Percentiles rank a stretch among this genome's conserved stretches.
Evolutionary conservation across 1,140 invertebrate genomes (phyloP).

Genomic region (Charaxes varanes): DNA sequence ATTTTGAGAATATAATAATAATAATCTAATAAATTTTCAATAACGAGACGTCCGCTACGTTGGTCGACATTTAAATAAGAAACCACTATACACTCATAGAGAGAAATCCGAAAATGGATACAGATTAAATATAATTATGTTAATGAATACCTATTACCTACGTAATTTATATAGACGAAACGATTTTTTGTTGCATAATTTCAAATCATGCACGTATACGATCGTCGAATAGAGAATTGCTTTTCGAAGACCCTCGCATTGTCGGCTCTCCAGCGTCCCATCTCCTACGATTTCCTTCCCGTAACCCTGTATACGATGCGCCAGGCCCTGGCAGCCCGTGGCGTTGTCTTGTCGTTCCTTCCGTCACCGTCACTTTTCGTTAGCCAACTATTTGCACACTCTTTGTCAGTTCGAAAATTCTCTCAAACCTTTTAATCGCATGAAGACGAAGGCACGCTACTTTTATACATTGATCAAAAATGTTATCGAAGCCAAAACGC

Average conservation of each 20-base stretch:
- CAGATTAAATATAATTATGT: slow-evolving; percentile 71
- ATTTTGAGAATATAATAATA: slow-evolving; percentile 65
- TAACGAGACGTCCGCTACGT: slow-evolving; percentile 70
- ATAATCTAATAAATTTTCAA: slow-evolving; percentile 72
- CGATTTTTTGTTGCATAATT: slow-evolving; percentile 58
- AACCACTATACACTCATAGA: slow-evolving; percentile 72
- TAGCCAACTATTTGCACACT: slow-evolving; percentile 29
- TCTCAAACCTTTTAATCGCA: slow-evolving; percentile 40
- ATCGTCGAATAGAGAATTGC: slow-evolving; percentile 47
- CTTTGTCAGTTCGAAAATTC: slow-evolving; percentile 37
- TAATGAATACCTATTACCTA: slow-evolving; percentile 66
- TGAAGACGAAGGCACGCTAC: slow-evolving; percentile 69
- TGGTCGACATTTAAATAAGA: slow-evolving; percentile 71
- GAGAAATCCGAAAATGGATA: slow-evolving; percentile 72
- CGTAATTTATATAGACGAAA: slow-evolving; percentile 64
- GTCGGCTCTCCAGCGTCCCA: slow-evolving; percentile 10
- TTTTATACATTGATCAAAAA: slow-evolving; percentile 59
- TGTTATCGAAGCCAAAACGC: slow-evolving; percentile 61
- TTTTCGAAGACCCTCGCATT: slow-evolving; percentile 48
- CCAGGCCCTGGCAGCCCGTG: slow-evolving; percentile 14
- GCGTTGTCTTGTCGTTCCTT: neutral
- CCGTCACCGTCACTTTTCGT: slow-evolving; percentile 16
- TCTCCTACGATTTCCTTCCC: neutral
- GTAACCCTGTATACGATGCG: slow-evolving; percentile 13
- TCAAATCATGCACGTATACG: slow-evolving; percentile 67